phyloP scores from a whole-genome alignment of 2,797 vertebrate species.

The Semotilus atromaculatus region DNA sequence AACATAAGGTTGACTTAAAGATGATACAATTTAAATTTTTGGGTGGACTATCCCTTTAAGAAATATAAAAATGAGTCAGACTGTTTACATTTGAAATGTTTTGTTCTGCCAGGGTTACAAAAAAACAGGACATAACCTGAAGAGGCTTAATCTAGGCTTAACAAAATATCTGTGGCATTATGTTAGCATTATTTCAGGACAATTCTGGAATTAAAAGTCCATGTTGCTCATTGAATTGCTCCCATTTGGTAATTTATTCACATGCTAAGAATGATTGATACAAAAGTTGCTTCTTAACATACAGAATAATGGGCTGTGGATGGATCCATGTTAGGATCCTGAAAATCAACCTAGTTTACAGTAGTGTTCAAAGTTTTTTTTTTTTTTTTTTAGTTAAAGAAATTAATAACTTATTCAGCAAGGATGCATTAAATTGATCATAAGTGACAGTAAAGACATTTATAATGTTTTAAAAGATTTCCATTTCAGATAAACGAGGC shows the following conservation, averaged over 20 bases:
- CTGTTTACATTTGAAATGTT: background rate
- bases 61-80: background rate
- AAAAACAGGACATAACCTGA: conserved; percentile 1
- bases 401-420: background rate
- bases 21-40: background rate
- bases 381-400: background rate
- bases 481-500: no score
- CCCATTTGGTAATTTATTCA: conserved; percentile 8
- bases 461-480: no score
- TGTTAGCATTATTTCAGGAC: conserved; percentile 5
- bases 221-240: background rate
- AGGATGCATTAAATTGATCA: background rate
- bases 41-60: background rate
- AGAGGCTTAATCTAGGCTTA: background rate
- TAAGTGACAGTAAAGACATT: background rate
- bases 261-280: background rate
- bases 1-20: background rate
- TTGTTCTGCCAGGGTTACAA: background rate
- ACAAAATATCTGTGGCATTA: background rate
- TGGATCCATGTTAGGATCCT: background rate
- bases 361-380: background rate
- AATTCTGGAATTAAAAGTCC: conserved; percentile 14
- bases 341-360: background rate
- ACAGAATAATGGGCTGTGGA: background rate
- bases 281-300: background rate